phyloP scores from a whole-genome alignment of 2,888 invertebrate genomes.

The Rotaria socialis region DNA sequence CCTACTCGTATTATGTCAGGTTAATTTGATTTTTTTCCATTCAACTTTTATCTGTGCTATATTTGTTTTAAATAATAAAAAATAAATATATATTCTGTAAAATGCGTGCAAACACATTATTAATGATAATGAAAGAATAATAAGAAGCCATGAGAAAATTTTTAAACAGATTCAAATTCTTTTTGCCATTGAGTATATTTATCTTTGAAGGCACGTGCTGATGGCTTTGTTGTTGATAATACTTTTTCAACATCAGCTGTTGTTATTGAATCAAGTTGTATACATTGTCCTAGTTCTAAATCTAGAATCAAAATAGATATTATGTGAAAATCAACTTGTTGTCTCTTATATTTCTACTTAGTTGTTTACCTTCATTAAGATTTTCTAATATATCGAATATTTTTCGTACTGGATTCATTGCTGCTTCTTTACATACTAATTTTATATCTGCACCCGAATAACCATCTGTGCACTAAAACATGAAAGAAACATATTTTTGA shows the following conservation, averaged over 20 bases:
- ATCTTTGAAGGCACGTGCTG: slow-evolving; percentile 54
- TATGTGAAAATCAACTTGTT: too few relatives aligned
- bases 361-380: slow-evolving; percentile 53
- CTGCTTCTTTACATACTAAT: slow-evolving; percentile 79
- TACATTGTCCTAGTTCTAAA: slow-evolving; percentile 52
- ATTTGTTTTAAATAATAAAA: not conserved
- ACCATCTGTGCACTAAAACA: slow-evolving; percentile 66
- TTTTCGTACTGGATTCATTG: slow-evolving; percentile 74
- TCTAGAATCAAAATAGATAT: slow-evolving; percentile 48
- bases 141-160: not conserved
- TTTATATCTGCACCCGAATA: slow-evolving; percentile 85
- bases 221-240: slow-evolving; percentile 58
- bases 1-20: not conserved
- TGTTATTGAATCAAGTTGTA: slow-evolving; percentile 53
- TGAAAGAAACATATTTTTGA: not conserved
- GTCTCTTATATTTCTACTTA: too few relatives aligned
- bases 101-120: not conserved
- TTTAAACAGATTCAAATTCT: slow-evolving; percentile 57
- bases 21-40: too few relatives aligned
- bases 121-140: not conserved
- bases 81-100: not conserved
- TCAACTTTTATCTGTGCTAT: not conserved
- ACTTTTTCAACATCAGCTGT: slow-evolving; percentile 57
- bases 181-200: slow-evolving; percentile 58
- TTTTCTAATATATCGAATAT: slow-evolving; percentile 64